phyloP scores from a whole-genome alignment of 2,888 invertebrate species.

The Mesorhabditis spiculigera region DNA sequence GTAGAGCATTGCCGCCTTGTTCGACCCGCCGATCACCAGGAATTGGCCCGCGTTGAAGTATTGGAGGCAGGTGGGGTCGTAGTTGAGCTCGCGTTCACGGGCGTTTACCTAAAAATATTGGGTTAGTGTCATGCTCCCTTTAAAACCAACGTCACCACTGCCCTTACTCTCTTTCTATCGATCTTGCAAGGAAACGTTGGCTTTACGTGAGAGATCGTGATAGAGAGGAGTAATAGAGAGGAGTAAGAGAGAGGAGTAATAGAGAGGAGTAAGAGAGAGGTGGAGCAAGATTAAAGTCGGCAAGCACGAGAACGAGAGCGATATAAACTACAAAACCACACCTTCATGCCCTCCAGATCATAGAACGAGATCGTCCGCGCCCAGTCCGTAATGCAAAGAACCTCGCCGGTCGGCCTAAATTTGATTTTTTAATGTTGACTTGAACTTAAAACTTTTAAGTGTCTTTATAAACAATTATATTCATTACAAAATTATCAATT shows the following conservation, averaged over 20 bases:
- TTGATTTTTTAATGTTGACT: neutral
- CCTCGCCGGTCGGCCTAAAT: conserved; percentile 52
- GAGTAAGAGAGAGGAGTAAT: no score
- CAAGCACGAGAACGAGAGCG: no score
- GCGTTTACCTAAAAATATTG: neutral
- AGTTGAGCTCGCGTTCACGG: conserved; percentile 62
- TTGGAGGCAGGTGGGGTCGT: conserved; percentile 74
- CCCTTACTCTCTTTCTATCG: neutral
- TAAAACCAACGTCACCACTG: neutral
- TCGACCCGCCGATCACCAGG: conserved; percentile 76
- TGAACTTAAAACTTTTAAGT: no score
- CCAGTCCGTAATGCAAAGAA: conserved; percentile 88
- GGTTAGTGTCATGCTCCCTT: no score
- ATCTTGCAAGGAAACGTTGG: neutral
- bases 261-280: no score
- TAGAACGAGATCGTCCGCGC: conserved; percentile 84
- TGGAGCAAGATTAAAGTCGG: no score
- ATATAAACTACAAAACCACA: conserved; percentile 60
- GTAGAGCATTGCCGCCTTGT: conserved; percentile 74
- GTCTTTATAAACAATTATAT: no score
- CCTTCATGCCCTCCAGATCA: conserved; percentile 78
- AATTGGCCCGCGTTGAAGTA: conserved; percentile 79
- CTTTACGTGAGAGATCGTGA: no score
- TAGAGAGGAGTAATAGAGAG: no score
- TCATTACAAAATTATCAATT: no score